Evolutionary conservation across 2,113 vertebrate genomes (phyloP), one percentile per base, ranked within the genome.

Genomic region (Galemys pyrenaicus): DNA sequence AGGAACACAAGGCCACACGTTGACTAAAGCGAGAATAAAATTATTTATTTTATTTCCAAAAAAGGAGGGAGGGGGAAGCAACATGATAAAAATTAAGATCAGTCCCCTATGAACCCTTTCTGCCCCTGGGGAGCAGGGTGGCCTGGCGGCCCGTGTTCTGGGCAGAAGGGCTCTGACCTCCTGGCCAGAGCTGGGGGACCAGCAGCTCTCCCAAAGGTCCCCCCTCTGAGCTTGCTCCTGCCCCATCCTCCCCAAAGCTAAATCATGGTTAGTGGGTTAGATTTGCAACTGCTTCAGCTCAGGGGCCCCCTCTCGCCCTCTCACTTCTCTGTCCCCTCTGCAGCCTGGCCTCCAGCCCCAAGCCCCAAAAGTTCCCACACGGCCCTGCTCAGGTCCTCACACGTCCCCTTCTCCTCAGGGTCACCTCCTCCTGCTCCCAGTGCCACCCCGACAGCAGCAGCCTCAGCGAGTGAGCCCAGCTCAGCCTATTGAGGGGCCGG

Each of bases 41-140:
- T 87, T 39, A 80, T 49, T 74, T 92, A 77, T 79, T 97, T 96
- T 94, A 96, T 96, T 97, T 83, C 83, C 90, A 58, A 93, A 94
- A 95, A 96, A 67, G n/a, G 28, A 56, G 54, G 46, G 82, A 39
- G 4, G 94, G 77, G 89, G 96, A 46, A 77, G 70, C 78, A 54
- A 94, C 32, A 8, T 11, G 46, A 67, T 81, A 95, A 51, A 95
- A 95, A 93, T 84, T 56, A 94, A 70, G 71, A 35, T 58, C 94
- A 46, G 79, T 70, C 73, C 83, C 87, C 92, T 58, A 32, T 6
- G 54, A 79, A 41, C 39, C 88, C 44, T 9, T 62, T 60, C 56
- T 16, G 94, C 60, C 75, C 56, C 37, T 22, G 26, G 67, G 35
- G 80, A 75, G 32, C 28, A 26, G n/a, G 35, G 78, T 6, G 10